Evolutionary conservation across 2,888 invertebrate genomes (phyloP).

Genomic region (Pharmacophagus antenor): DNA sequence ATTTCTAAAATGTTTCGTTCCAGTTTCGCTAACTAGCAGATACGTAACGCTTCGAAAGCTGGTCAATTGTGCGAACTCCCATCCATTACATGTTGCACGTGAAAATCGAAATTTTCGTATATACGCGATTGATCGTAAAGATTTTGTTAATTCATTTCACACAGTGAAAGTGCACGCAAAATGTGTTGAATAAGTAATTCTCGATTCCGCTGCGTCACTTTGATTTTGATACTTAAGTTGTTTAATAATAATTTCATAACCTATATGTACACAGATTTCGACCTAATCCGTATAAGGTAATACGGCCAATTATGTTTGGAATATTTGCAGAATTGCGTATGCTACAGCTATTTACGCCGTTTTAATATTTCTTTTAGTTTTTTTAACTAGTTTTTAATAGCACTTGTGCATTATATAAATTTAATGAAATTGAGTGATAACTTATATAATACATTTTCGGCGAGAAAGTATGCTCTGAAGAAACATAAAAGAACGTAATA

Average conservation of each 20-base stretch:
- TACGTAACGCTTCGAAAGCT: constrained; percentile 28
- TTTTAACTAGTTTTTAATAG: not conserved
- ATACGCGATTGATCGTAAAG: constrained; percentile 8
- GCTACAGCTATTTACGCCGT: not conserved
- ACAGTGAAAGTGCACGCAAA: not conserved
- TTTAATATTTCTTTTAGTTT: not conserved
- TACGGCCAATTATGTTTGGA: constrained; percentile 12
- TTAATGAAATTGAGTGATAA: not conserved
- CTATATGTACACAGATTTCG: not conserved
- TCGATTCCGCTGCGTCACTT: not conserved
- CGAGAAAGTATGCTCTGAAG: not conserved
- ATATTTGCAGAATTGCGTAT: constrained; percentile 2
- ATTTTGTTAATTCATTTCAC: not conserved
- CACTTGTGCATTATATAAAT: not conserved
- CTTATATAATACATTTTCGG: not conserved
- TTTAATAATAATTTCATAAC: not conserved
- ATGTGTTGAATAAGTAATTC: not conserved
- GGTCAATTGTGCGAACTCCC: not conserved
- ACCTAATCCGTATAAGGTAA: constrained; percentile 3
- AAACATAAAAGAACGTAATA: not conserved
- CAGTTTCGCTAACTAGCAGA: constrained; percentile 28
- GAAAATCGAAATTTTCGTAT: constrained; percentile 15
- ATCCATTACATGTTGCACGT: constrained; percentile 16
- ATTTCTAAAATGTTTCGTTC: constrained; percentile 31
- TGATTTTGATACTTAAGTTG: not conserved